phyloP scores from a whole-genome alignment of 1,140 invertebrate genomes.

The Drosophila chauvacae region DNA sequence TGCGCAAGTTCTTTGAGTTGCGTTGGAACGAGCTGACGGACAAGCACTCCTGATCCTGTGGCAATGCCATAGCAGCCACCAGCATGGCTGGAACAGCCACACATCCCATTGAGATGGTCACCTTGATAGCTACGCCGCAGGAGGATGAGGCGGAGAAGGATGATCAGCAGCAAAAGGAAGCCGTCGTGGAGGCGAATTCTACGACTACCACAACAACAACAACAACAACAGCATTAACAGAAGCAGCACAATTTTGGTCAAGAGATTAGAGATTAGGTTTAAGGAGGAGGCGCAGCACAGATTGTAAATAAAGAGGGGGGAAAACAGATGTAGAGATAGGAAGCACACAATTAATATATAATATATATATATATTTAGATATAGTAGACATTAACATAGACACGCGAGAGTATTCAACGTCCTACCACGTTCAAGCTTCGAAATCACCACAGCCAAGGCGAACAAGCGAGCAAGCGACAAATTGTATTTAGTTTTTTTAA shows the following conservation, averaged over 20 bases:
- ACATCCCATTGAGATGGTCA: conserved; percentile 41
- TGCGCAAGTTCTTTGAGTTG: conserved; percentile 95
- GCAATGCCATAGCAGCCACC: background rate
- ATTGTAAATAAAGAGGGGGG: conserved; percentile 60
- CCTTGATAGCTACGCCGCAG: conserved; percentile 12
- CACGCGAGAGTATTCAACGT: conserved; percentile 61
- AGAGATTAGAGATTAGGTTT: conserved; percentile 42
- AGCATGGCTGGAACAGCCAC: conserved; percentile 27
- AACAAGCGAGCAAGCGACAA: conserved; percentile 38
- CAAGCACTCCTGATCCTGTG: conserved; percentile 82
- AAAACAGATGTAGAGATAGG: conserved; percentile 44
- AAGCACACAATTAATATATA: conserved; percentile 35
- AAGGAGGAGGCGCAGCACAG: conserved; percentile 3
- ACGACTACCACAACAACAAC: conserved; percentile 24
- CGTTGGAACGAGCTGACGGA: conserved; percentile 90
- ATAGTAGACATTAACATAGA: conserved; percentile 29
- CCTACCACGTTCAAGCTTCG: conserved; percentile 40
- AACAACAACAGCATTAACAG: conserved; percentile 52
- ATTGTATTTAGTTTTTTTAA: conserved; percentile 50
- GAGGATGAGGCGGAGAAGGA: conserved; percentile 9
- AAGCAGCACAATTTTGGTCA: conserved; percentile 74
- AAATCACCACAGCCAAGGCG: conserved; percentile 42
- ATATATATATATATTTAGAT: conserved; percentile 16
- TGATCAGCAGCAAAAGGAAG: conserved; percentile 1
- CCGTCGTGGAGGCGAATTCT: background rate